These are phyloP conservation scores for Trichechus manatus DNA, from an alignment of 2,113 vertebrate species.

Conservation along the genomic window DNA sequence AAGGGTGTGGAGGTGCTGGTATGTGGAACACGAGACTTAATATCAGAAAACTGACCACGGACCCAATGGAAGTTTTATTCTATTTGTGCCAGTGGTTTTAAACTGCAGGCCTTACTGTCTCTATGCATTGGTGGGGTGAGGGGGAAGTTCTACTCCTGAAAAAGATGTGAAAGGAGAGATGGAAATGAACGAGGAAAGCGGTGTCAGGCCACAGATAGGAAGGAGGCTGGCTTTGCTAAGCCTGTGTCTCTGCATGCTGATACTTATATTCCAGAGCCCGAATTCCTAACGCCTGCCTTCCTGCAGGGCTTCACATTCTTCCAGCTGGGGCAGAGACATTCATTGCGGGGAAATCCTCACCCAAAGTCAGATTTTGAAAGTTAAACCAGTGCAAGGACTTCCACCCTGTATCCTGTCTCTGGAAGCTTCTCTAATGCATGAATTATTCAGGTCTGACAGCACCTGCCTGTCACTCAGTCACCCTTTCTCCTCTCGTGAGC, in stretches of 20 bases:
- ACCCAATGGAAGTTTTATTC: background rate
- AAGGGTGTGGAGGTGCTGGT: background rate
- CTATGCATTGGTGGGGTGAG: background rate
- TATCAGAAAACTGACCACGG: background rate
- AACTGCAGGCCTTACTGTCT: background rate
- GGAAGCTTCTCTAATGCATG: background rate
- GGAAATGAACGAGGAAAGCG: background rate
- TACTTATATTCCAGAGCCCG: background rate
- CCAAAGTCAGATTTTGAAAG: background rate
- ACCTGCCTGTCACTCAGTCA: background rate
- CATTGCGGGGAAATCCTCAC: background rate
- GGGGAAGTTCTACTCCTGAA: background rate
- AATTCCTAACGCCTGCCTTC: background rate
- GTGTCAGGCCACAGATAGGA: background rate
- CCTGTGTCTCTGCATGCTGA: background rate
- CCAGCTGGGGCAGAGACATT: background rate
- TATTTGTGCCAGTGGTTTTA: background rate
- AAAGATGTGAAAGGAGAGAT: background rate
- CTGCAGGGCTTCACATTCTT: background rate
- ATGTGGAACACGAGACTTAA: background rate
- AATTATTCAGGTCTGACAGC: background rate
- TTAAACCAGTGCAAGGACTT: background rate
- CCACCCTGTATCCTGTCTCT: background rate
- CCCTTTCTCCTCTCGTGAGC: background rate
- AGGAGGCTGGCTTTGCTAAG: background rate